Base-by-base conservation (phyloP, 2,888 invertebrate species). In the Archips xylosteana region DNA sequence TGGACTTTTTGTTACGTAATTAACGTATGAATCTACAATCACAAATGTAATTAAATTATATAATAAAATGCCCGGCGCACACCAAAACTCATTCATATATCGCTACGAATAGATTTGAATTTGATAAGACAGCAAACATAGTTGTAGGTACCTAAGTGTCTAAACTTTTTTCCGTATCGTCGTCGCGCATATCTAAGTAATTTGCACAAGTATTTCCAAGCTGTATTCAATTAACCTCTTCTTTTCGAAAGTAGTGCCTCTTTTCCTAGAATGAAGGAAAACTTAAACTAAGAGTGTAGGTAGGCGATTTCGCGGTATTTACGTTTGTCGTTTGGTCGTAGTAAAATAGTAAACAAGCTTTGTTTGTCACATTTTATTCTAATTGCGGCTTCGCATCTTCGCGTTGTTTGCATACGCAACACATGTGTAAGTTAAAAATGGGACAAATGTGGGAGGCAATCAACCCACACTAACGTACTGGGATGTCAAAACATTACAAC, bases 401-500 rank as follows among this genome's bases (percentile, higher is more conserved):
- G 74, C 70, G 74, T 65, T 74, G 68, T 70, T 64, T 70, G 42
- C 23, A 23, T 64, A 54, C 59, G 49, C 69, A 54, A 65, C 85
- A 91, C 89, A 89, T 89, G 90, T 88, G 88, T 78, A 81, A 83
- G 84, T 87, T 89, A 90, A 91, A 57, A 91, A 90, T 90, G 80
- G 91, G 86, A 88, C 89, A 89, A 86, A 84, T 89, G 93, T 92
- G 93, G 92, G 93, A 92, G 92, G 87, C 85, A 71, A 71, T 64
- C 74, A 69, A 70, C 66, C 75, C 67, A 59, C 49, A 60, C 62
- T 36, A 68, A 81, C 79, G 77, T 77, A 77, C 81, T 79, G 79
- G 79, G 32, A 71, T 70, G 74, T 66, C 64, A 75, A 69, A 71
- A 70, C 66, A 63, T 70, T 62, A 15, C 47, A 70, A 71, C 75